A percentile compares a stretch with the other conserved stretches of the same genome.
phyloP scores from a whole-genome alignment of 2,797 vertebrate genomes.

The Channa striata region DNA sequence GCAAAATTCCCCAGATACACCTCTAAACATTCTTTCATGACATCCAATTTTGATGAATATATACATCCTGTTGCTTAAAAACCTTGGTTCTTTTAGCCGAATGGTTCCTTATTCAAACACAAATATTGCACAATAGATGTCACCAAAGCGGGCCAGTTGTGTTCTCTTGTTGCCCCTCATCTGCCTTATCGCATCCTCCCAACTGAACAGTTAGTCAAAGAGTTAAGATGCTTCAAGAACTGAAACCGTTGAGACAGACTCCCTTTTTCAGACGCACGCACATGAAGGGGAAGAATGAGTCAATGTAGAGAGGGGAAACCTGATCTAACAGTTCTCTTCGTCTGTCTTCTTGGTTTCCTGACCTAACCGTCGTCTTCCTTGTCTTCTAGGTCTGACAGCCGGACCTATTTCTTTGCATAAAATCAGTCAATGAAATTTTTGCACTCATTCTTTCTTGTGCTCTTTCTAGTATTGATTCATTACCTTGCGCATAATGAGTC shows the following conservation, averaged over 20 bases:
- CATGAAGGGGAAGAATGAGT: conserved; percentile 85
- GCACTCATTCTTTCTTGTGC: conserved; percentile 62
- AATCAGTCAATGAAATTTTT: conserved; percentile 43
- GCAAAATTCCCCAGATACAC: conserved; percentile 63
- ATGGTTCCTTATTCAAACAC: conserved; percentile 23
- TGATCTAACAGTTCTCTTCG: conserved; percentile 79
- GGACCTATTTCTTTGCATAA: conserved; percentile 61
- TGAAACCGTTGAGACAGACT: conserved; percentile 80
- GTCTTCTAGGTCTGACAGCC: conserved; percentile 70
- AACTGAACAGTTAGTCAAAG: conserved; percentile 63
- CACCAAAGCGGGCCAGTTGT: conserved; percentile 33
- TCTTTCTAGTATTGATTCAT: conserved; percentile 55
- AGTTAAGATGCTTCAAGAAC: conserved; percentile 69
- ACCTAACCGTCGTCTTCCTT: conserved; percentile 81
- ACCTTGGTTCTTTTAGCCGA: conserved; percentile 15
- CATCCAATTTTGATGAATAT: conserved; percentile 38
- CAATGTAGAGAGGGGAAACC: conserved; percentile 82
- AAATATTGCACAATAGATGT: conserved; percentile 62
- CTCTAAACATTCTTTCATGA: conserved; percentile 50
- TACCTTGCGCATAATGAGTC: conserved; percentile 33
- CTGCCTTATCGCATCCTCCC: conserved; percentile 69
- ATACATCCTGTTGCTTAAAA: conserved; percentile 51
- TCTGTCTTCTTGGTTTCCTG: conserved; percentile 86
- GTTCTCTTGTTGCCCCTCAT: conserved; percentile 51
- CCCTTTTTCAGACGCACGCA: conserved; percentile 65